Evolutionary conservation across 2,888 invertebrate species (phyloP), one percentile per base, ranked within the genome.

Genomic region (Drosophila fungiperda): DNA sequence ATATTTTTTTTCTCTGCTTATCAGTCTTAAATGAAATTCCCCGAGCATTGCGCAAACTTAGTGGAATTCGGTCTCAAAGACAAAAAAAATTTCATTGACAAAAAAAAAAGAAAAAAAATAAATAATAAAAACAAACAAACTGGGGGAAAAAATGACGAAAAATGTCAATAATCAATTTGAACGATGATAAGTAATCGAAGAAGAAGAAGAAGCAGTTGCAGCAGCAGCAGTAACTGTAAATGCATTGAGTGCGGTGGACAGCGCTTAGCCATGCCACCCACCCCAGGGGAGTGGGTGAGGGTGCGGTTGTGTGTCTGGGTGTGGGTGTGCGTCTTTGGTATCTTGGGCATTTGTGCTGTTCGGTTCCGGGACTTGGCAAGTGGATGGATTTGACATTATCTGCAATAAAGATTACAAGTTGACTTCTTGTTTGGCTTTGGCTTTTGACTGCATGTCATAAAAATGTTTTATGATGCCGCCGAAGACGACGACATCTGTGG

Each of bases 361-460:
- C 33, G 62, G 69, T 55, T 63, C 55, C 61, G 54, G 69, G 60
- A 29, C 38, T 60, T 66, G 68, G 68, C 76, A 80, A 85, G 73
- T 80, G 80, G 80, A 85, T 87, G 89, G 84, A 79, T 89, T 87
- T 87, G 86, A 89, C 89, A 84, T 81, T 87, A 89, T 87, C 86
- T 87, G 82, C 82, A 76, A 80, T 82, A 80, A 87, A 87, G 86
- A 87, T 87, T 82, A 87, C 86, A 82, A 87, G 84, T 87, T 80
- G 82, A 87, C 87, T 87, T 82, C 84, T 83, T 87, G 80, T 80
- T 84, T 82, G 84, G 69, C 66, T 77, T 60, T 77, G 68, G 49
- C 71, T 80, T 82, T 80, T 83, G 83, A 83, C 82, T 78, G 87
- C 84, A 79, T 79, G 87, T 87, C 86, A 84, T 84, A 89, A 87